A percentile compares a stretch with the other conserved stretches of the same genome.
Conservation (phyloP, 2,797 vertebrate genomes). For the Peromyscus aztecus region DNA sequence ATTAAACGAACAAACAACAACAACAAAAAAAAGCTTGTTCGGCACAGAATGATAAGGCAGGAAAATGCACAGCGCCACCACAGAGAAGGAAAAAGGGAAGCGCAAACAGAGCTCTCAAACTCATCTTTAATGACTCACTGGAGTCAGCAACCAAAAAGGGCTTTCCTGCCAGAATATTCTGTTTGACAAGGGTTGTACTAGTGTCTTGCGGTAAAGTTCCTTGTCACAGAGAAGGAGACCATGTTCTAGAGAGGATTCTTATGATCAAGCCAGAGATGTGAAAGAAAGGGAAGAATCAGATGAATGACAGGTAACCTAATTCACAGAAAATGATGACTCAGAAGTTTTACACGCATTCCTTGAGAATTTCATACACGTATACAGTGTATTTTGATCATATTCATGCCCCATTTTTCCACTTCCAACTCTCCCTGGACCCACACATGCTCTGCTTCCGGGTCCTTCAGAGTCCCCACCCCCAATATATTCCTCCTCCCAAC, state of each 20-base stretch:
- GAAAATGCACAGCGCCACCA: neutral
- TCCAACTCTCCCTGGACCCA: neutral
- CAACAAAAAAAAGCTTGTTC: constrained; percentile 42
- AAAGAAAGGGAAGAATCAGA: constrained; percentile 1
- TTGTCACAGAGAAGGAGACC: neutral
- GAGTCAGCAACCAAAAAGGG: constrained; percentile 20
- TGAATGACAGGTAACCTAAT: constrained; percentile 46
- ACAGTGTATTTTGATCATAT: neutral
- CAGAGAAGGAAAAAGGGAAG: neutral
- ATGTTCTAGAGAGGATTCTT: constrained; percentile 5
- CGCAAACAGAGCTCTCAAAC: constrained; percentile 47
- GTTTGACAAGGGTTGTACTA: constrained; percentile 5
- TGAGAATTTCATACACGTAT: neutral
- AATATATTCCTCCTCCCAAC: neutral
- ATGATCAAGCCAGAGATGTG: neutral
- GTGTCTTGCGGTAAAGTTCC: neutral
- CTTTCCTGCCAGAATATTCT: neutral
- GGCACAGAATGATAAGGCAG: constrained; percentile 65
- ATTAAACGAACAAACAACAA: neutral
- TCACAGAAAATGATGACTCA: constrained; percentile 62
- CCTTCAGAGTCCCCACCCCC: neutral
- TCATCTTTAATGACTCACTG: constrained; percentile 57
- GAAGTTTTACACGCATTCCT: neutral
- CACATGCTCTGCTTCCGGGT: neutral
- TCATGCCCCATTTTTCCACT: neutral